Conservation (phyloP, 2,797 vertebrate genomes). For the Vultur gryphus region DNA sequence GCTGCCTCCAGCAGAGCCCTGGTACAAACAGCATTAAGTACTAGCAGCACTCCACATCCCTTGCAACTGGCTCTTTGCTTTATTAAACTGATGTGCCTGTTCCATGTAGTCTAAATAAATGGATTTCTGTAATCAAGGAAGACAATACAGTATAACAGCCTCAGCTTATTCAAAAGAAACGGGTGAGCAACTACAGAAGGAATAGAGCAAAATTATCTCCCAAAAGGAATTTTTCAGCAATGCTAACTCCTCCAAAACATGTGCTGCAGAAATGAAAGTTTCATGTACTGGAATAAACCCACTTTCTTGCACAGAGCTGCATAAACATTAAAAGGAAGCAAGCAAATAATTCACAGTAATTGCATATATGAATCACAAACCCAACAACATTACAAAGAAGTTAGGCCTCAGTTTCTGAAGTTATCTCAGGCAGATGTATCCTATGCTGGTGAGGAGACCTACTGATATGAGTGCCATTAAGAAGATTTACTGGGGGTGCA, state of each 20-base stretch:
- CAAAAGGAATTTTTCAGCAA: neutral
- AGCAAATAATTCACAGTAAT: neutral
- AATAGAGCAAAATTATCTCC: neutral
- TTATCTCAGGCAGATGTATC: neutral
- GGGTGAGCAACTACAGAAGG: neutral
- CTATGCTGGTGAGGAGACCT: accelerated
- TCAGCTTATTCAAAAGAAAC: neutral
- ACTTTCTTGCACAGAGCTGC: neutral
- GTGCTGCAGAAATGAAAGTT: neutral
- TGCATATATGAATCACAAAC: neutral
- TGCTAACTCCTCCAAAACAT: neutral
- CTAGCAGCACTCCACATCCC: neutral
- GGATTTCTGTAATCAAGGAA: neutral
- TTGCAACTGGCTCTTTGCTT: neutral
- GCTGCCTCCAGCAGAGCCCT: neutral
- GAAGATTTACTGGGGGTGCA: neutral
- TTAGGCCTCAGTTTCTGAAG: neutral
- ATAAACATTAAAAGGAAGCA: neutral
- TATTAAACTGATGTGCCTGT: neutral
- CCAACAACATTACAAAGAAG: neutral
- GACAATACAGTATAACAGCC: neutral
- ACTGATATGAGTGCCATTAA: neutral
- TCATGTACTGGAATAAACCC: neutral
- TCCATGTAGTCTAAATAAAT: neutral
- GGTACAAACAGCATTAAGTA: neutral